phyloP scores from a whole-genome alignment of 2,113 vertebrate species.

The Perca schrenkii region DNA sequence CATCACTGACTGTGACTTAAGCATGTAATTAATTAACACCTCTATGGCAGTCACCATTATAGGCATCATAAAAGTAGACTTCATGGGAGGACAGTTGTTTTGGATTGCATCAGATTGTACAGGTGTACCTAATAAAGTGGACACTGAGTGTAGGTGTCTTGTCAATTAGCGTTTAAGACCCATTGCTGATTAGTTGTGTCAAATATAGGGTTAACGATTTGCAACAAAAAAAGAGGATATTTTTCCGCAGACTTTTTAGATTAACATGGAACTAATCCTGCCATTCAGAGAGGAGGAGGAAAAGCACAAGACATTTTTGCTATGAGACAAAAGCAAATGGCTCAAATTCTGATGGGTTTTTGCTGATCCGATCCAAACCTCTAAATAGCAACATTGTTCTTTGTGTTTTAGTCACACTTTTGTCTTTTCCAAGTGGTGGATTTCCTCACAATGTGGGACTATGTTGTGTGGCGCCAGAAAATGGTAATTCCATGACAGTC shows the following conservation, averaged over 20 bases:
- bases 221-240: constrained; percentile 22
- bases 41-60: background rate
- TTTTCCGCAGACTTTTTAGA: constrained; percentile 21
- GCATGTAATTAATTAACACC: background rate
- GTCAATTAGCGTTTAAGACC: background rate
- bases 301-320: constrained; percentile 41
- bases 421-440: constrained; percentile 34
- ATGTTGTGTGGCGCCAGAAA: constrained; percentile 45
- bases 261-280: constrained; percentile 43
- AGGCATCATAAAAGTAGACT: background rate
- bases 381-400: constrained; percentile 58
- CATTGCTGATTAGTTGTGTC: constrained; percentile 10
- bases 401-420: constrained; percentile 57
- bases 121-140: background rate
- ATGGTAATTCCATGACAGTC: constrained; percentile 57
- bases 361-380: constrained; percentile 39
- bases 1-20: background rate
- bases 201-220: constrained; percentile 36
- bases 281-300: constrained; percentile 44
- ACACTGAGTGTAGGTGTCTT: background rate
- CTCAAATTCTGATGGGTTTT: constrained; percentile 51
- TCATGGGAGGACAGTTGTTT: background rate
- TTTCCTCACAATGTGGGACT: constrained; percentile 44
- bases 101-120: background rate
- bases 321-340: constrained; percentile 45